Evolutionary conservation across 2,888 invertebrate genomes (phyloP).

Genomic region (Pachycephus smyrnensis): DNA sequence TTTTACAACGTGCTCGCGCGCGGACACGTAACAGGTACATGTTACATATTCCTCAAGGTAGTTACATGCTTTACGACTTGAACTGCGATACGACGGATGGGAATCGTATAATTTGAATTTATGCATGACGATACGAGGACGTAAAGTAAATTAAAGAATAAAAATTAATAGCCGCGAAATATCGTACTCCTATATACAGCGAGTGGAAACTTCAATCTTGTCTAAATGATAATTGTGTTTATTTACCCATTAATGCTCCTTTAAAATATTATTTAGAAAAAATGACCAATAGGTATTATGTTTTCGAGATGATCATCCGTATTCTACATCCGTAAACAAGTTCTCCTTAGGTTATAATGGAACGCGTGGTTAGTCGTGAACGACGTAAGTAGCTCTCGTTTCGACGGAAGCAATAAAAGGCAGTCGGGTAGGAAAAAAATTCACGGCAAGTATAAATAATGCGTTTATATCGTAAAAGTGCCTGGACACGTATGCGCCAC

Average conservation of each 20-base stretch:
- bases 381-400: background rate
- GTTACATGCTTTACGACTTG: background rate
- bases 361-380: background rate
- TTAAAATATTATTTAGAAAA: background rate
- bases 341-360: background rate
- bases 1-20: background rate
- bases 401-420: background rate
- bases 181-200: too few species aligned
- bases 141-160: background rate
- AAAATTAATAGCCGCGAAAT: background rate
- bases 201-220: background rate
- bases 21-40: too few species aligned
- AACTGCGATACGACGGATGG: background rate
- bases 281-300: background rate
- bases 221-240: background rate
- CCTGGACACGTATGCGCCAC: background rate
- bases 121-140: background rate
- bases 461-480: background rate
- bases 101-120: too few species aligned
- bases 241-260: background rate
- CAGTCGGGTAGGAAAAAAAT: background rate
- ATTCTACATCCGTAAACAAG: background rate
- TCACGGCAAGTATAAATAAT: background rate
- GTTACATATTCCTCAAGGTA: too few species aligned
- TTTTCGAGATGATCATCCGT: too few species aligned